Percentiles rank a stretch among this genome's conserved stretches.
Evolutionary conservation across 2,888 invertebrate species (phyloP).

Genomic region (Oligia fasciuncula): DNA sequence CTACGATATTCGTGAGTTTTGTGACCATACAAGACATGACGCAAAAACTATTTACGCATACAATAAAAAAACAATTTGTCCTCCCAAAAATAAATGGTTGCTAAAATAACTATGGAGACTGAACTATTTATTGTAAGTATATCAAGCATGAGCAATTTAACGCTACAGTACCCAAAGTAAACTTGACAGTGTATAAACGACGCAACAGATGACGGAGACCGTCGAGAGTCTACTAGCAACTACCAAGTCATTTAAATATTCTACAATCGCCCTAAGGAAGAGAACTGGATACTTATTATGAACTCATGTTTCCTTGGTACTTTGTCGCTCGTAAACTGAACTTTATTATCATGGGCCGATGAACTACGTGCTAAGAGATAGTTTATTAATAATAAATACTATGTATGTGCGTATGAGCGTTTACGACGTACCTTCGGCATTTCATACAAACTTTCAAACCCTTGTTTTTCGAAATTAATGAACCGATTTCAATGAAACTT

Average conservation of each 20-base stretch:
- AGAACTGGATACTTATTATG: constrained; percentile 49
- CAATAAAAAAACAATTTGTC: background rate
- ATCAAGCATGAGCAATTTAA: background rate
- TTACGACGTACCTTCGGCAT: too few species aligned
- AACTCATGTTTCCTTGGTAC: constrained; percentile 59
- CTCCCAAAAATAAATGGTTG: background rate
- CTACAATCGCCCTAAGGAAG: constrained; percentile 35
- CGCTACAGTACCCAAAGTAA: constrained; percentile 10
- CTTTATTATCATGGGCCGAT: constrained; percentile 17
- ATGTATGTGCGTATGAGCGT: too few species aligned
- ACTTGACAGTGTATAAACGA: constrained; percentile 10
- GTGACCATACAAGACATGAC: background rate
- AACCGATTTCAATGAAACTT: too few species aligned
- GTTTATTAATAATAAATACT: background rate
- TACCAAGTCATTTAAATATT: constrained; percentile 54
- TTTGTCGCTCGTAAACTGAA: constrained; percentile 39
- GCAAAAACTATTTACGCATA: background rate
- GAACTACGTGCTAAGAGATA: background rate
- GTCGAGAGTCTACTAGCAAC: constrained; percentile 20
- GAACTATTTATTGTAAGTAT: background rate
- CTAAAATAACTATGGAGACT: background rate
- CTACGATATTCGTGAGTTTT: background rate
- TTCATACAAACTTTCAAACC: too few species aligned
- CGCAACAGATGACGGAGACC: constrained; percentile 46
- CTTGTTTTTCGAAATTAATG: too few species aligned